A percentile compares a stretch with the other conserved stretches of the same genome.
phyloP scores from a whole-genome alignment of 2,888 invertebrate species.

The Sericinus montela region DNA sequence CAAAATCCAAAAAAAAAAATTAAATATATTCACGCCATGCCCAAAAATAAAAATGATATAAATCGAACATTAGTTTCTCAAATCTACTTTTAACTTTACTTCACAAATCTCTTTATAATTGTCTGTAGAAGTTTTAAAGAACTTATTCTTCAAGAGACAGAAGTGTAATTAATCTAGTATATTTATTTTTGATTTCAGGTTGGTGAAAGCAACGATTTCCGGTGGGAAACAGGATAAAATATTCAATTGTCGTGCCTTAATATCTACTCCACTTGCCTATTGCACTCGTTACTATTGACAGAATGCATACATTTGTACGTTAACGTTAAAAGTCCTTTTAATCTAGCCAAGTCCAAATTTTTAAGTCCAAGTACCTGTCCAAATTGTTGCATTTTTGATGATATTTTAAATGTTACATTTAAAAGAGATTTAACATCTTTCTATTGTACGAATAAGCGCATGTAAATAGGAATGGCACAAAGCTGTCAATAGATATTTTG shows the following conservation, averaged over 20 bases:
- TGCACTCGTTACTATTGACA: constrained; percentile 15
- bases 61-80: too few species aligned
- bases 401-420: constrained; percentile 11
- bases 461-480: constrained; percentile 1
- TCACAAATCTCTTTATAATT: too few species aligned
- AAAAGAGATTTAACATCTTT: constrained; percentile 3
- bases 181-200: constrained; percentile 49
- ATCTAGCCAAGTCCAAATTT: neutral
- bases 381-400: constrained; percentile 19
- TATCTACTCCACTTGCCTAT: constrained; percentile 33
- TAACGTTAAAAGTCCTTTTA: constrained; percentile 8
- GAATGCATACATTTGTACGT: constrained; percentile 1
- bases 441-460: neutral
- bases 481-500: constrained; percentile 6
- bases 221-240: constrained; percentile 38
- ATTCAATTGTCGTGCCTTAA: constrained; percentile 56
- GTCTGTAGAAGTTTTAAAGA: too few species aligned
- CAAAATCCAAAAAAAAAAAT: too few species aligned
- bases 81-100: too few species aligned
- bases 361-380: constrained; percentile 28
- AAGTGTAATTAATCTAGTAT: too few species aligned
- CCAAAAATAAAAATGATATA: too few species aligned
- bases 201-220: too few species aligned
- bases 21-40: too few species aligned
- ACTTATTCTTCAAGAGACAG: too few species aligned